Evolutionary conservation across 2,888 invertebrate species (phyloP).

Genomic region (Hipparchia sbordonii): DNA sequence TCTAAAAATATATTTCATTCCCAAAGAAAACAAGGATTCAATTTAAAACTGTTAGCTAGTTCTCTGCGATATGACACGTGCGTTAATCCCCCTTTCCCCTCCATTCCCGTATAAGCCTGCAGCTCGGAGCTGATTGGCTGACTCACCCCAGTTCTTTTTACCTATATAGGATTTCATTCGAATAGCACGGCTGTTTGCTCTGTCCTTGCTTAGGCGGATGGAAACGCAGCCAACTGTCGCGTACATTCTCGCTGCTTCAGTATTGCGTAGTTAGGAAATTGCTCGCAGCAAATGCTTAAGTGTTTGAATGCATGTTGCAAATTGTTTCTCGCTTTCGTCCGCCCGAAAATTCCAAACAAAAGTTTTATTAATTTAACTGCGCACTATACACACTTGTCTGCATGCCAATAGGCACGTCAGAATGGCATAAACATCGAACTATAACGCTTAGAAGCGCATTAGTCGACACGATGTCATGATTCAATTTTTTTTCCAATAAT

Average conservation of each 20-base stretch:
- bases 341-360: neutral
- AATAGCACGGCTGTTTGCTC: slow-evolving; percentile 48
- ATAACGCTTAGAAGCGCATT: too few species aligned
- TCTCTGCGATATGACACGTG: slow-evolving; percentile 40
- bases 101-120: slow-evolving; percentile 47
- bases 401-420: too few species aligned
- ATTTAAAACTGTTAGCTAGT: slow-evolving; percentile 36
- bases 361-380: neutral
- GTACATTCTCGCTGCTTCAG: slow-evolving; percentile 19
- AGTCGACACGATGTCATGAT: too few species aligned
- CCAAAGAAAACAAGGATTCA: slow-evolving; percentile 32
- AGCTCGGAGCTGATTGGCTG: slow-evolving; percentile 56
- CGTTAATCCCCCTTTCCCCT: slow-evolving; percentile 51
- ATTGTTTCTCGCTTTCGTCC: slow-evolving; percentile 16
- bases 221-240: slow-evolving; percentile 28
- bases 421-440: too few species aligned
- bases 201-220: slow-evolving; percentile 34
- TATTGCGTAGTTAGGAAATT: slow-evolving; percentile 17
- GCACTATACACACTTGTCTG: neutral
- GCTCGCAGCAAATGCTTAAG: slow-evolving; percentile 15
- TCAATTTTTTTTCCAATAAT: too few species aligned
- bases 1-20: slow-evolving; percentile 28
- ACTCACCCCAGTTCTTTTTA: slow-evolving; percentile 50
- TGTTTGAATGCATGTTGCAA: slow-evolving; percentile 12
- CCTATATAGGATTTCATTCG: slow-evolving; percentile 58